Evolutionary conservation across 2,797 vertebrate species (phyloP), one percentile per base, ranked within the genome.

Genomic region (Hydrophis major): DNA sequence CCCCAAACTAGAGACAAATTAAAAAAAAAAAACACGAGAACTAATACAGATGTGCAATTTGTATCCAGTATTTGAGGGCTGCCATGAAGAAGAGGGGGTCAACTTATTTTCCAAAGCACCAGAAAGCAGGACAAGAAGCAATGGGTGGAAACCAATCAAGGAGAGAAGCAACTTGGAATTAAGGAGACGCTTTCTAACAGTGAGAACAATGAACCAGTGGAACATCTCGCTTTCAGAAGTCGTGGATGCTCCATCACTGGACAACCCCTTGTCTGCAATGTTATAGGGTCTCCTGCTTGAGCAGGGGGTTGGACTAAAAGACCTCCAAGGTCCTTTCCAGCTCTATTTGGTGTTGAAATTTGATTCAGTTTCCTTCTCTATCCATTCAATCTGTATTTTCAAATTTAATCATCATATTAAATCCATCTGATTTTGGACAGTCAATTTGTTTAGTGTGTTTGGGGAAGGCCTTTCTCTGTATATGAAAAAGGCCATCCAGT

Each of bases 21-120:
- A 7, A 2, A 0, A 2, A 18, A 63, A 61, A 61, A 28, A 12
- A 32, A 1, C n/a, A 37, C 0, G n/a, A 18, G n/a, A 74, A 37
- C 32, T 74, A 74, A 74, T 69, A 7, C n/a, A 37, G 37, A 20
- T 18, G 32, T 2, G 37, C 37, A 37, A 37, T 37, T 37, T 37
- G 37, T 37, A 37, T 37, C 37, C 37, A 37, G 37, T 37, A 37
- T 37, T 37, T 37, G 37, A 2, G 37, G 37, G 2, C 37, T 37
- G 37, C 37, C 37, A 37, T 2, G 37, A 37, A 37, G 37, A 37
- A 37, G 37, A 37, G 37, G 37, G 37, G 2, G 37, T 37, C 37
- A 37, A 37, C 2, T 2, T 37, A 37, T 37, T 37, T 2, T 37
- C 37, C 37, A 37, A 37, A 37, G 37, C 37, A 37, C 37, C 37